phyloP scores from a whole-genome alignment of 2,888 invertebrate genomes.

The Balanococcus diminutus region DNA sequence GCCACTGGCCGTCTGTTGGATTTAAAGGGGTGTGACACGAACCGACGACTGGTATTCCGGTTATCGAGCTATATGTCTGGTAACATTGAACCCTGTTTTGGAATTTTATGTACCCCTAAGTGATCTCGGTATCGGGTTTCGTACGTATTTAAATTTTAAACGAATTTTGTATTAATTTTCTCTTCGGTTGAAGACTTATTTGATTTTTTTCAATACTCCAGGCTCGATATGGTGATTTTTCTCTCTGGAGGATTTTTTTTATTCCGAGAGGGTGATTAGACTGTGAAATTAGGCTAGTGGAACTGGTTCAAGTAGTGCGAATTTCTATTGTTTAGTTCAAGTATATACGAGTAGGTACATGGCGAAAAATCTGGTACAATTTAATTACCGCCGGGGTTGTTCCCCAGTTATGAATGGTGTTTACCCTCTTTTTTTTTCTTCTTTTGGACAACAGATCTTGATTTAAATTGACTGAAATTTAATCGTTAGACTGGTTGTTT shows the following conservation, averaged over 20 bases:
- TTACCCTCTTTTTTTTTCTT: background rate
- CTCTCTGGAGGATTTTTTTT: background rate
- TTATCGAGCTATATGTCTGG: constrained; percentile 30
- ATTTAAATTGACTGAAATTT: background rate
- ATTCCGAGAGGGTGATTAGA: background rate
- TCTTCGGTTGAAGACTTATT: background rate
- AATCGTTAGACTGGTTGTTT: background rate
- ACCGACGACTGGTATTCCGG: constrained; percentile 14
- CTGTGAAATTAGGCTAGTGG: background rate
- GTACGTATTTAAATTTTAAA: constrained; percentile 9
- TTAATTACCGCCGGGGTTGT: constrained; percentile 1
- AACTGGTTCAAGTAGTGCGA: constrained; percentile 24
- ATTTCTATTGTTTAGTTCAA: background rate
- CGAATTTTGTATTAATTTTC: constrained; percentile 16
- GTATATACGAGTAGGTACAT: background rate
- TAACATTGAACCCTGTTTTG: constrained; percentile 34
- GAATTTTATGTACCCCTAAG: constrained; percentile 39
- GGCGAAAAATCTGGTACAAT: constrained; percentile 3
- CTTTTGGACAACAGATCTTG: background rate
- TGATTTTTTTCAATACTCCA: background rate
- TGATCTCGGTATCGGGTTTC: constrained; percentile 33
- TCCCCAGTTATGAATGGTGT: background rate
- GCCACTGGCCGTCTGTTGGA: constrained; percentile 39
- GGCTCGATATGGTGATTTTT: background rate
- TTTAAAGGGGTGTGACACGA: constrained; percentile 36